Evolutionary conservation across 2,888 invertebrate genomes (phyloP).

Genomic region (Macaria notata): DNA sequence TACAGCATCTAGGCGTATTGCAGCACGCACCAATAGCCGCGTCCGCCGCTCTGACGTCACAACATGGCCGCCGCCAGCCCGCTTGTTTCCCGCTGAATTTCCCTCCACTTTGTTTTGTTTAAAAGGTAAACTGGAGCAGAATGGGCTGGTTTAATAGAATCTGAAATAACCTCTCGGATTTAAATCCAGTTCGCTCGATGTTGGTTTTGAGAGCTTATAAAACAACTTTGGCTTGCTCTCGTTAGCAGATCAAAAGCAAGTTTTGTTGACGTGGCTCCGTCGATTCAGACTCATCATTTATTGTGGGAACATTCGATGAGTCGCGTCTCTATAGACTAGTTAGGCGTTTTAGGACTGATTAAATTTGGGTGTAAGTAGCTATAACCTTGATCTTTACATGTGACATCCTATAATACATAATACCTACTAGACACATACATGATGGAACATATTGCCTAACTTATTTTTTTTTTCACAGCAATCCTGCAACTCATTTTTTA

Average conservation of each 20-base stretch:
- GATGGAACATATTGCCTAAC: too few relatives aligned
- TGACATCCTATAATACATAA: too few relatives aligned
- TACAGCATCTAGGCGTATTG: too few relatives aligned
- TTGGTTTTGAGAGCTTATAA: slow-evolving; percentile 26
- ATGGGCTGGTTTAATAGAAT: slow-evolving; percentile 26
- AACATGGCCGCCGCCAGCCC: slow-evolving; percentile 35
- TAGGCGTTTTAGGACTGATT: too few relatives aligned
- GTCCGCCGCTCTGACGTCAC: slow-evolving; percentile 39
- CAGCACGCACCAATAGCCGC: slow-evolving; percentile 20
- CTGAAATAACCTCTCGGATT: slow-evolving; percentile 26
- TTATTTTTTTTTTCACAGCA: too few relatives aligned
- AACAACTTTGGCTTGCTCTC: slow-evolving; percentile 20
- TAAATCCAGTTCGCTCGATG: slow-evolving; percentile 22
- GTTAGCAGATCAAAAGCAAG: slow-evolving; percentile 24
- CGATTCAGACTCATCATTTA: slow-evolving; percentile 11
- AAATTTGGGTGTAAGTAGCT: too few relatives aligned
- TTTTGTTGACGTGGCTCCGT: slow-evolving; percentile 21
- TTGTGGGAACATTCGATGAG: slow-evolving; percentile 4
- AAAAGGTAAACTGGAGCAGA: slow-evolving; percentile 30
- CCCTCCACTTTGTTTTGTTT: slow-evolving; percentile 27
- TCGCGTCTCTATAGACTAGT: too few relatives aligned
- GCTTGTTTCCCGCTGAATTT: slow-evolving; percentile 31
- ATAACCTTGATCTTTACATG: too few relatives aligned
- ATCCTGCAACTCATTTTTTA: too few relatives aligned
- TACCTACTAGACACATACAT: too few relatives aligned